Base-by-base conservation (phyloP, 2,113 vertebrate species). In the Hypocryptadius cinnamomeus region DNA sequence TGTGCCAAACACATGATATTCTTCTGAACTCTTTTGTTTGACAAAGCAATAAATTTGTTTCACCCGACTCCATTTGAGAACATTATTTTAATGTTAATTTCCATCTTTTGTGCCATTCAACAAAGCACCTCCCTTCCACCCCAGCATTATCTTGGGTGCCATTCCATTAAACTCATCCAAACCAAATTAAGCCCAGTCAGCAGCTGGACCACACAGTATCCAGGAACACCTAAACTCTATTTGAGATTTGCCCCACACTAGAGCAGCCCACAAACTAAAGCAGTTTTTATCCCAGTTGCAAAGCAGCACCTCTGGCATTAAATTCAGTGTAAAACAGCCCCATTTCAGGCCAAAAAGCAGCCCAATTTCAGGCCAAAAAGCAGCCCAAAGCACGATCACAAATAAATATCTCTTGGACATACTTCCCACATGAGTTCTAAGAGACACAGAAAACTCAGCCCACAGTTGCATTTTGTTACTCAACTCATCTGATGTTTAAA, bases 401-500 rank as follows among this genome's bases (percentile, higher is more conserved):
- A 53, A 25, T 4, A 4, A 40, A 8, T 23, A 10, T 73, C 27
- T 66, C 9, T 42, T 16, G 14, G 12, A 73, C 19, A 2, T 31
- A 8, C 7, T 59, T 24, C 72, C 39, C 48, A 35, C 5, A 2
- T 0, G 16, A 22, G 13, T 39, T 51, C 30, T 25, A 47, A 28
- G 10, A 73, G 45, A 25, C 35, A 24, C 18, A 68, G 5, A 61
- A 76, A 22, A 17, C 31, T 64, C 87, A 31, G 5, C 6, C 28
- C 37, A 14, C 1, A 4, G 14, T 0, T 24, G 9, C 3, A 57
- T 40, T 69, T 70, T 63, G 30, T 14, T 57, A 45, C 59, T 47
- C 6, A 39, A 2, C 7, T 45, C 0, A 35, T 48, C 56, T 50
- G 3, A 35, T 1, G 33, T 5, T 31, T 35, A n/a, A 56, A 1